These are phyloP conservation scores for Melospiza georgiana DNA, from an alignment of 2,113 vertebrate genomes.

Conservation along the genomic window DNA sequence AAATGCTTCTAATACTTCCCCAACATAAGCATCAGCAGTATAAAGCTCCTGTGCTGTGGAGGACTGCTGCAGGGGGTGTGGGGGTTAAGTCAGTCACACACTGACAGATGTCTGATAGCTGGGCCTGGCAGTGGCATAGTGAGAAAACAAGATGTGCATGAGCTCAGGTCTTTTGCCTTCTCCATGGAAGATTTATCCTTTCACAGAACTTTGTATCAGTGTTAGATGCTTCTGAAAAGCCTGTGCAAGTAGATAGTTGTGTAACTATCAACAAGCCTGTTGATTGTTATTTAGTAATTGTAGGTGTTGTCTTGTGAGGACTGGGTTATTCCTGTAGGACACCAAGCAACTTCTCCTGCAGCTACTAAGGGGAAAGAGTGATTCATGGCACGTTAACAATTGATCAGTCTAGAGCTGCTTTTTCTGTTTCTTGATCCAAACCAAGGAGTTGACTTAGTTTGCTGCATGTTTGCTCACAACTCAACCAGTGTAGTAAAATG, in stretches of 20 bases:
- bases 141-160: background rate
- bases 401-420: background rate
- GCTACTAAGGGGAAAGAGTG: background rate
- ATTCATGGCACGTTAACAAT: background rate
- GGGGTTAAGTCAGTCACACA: background rate
- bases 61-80: background rate
- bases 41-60: background rate
- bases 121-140: background rate
- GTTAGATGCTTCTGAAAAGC: background rate
- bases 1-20: background rate
- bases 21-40: fast-evolving
- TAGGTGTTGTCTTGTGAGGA: background rate
- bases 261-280: background rate
- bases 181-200: background rate
- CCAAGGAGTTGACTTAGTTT: background rate
- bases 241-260: background rate
- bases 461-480: background rate
- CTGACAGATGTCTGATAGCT: background rate
- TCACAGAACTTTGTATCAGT: background rate
- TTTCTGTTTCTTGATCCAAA: background rate
- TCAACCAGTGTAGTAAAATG: background rate
- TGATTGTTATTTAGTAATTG: background rate
- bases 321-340: background rate
- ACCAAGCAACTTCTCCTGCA: background rate
- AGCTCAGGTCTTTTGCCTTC: background rate